A percentile compares a stretch with the other conserved stretches of the same genome.
Conservation (phyloP, 2,113 vertebrate species). For the Pygoscelis adeliae region DNA sequence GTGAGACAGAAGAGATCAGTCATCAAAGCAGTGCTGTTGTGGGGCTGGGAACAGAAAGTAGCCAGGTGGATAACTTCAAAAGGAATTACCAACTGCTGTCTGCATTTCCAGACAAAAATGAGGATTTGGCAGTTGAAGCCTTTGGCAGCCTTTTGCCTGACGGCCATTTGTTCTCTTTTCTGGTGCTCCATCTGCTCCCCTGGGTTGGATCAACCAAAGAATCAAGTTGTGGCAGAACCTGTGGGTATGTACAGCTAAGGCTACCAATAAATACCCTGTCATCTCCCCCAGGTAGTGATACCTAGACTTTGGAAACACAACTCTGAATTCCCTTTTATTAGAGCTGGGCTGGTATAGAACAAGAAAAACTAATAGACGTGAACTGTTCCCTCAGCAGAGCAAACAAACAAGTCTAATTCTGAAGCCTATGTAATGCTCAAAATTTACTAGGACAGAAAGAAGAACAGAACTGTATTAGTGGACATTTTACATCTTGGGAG, state of each 20-base stretch:
- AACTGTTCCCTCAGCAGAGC: background rate
- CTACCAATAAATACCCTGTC: background rate
- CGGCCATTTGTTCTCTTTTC: background rate
- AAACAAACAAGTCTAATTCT: background rate
- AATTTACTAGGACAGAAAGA: background rate
- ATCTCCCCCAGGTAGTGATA: background rate
- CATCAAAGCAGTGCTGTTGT: background rate
- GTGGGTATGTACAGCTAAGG: background rate
- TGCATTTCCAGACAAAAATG: slow-evolving; percentile 6
- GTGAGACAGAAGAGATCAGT: background rate
- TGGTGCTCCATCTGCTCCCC: slow-evolving; percentile 17
- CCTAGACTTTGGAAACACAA: background rate
- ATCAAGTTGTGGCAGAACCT: background rate
- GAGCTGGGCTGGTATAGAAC: background rate
- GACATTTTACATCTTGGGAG: background rate
- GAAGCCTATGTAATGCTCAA: background rate
- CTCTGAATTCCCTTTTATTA: background rate
- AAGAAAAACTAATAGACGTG: background rate
- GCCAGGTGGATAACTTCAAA: slow-evolving; percentile 11
- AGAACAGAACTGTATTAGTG: background rate
- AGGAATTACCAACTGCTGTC: slow-evolving; percentile 6
- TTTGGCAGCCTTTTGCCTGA: background rate
- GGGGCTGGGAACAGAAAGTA: background rate
- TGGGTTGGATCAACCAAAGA: background rate
- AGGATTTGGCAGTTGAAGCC: background rate